Base-by-base conservation (phyloP, 2,113 vertebrate species). In the Charina bottae region DNA sequence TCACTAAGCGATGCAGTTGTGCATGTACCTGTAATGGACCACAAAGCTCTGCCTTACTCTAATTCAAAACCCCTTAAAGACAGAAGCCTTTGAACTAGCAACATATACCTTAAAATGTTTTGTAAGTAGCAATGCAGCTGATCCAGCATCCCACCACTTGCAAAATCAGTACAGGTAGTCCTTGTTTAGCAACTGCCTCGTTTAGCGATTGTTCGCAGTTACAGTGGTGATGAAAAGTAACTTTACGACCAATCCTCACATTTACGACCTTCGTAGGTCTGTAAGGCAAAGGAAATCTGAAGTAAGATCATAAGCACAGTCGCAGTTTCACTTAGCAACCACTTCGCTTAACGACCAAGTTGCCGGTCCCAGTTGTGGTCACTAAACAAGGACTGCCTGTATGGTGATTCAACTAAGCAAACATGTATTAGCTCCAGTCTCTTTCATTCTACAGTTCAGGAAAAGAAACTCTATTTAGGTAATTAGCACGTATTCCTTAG, bases 401-500 rank as follows among this genome's bases (percentile, higher is more conserved):
- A 42, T 42, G 33, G 33, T 89, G 54, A 49, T n/a, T 89, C 56
- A 89, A 21, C 42, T 85, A 84, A 84, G 68, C 72, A 89, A 54
- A 84, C 6, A 19, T 89, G 72, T n/a, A 64, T 92, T 92, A 89
- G 56, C 56, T 64, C 46, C 87, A 64, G 13, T 85, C n/a, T 55
- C n/a, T 89, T 92, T 83, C 87, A 89, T 89, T 92, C 88, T 59
- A 37, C 56, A 62, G 12, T 85, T 89, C 78, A 85, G 87, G 58
- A 92, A 85, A 17, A 85, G 49, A 89, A 84, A 83, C 72, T 53
- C 83, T 89, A 28, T 89, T 64, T 83, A 85, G 59, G 78, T 89
- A 92, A 92, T 92, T 89, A 92, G 72, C 28, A 89, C 58, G 89
- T 42, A 84, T 89, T 59, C 91, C 46, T 53, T 83, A 60, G 42